Evolutionary conservation across 2,888 invertebrate species (phyloP).

Genomic region (Caenorhabditis becei): DNA sequence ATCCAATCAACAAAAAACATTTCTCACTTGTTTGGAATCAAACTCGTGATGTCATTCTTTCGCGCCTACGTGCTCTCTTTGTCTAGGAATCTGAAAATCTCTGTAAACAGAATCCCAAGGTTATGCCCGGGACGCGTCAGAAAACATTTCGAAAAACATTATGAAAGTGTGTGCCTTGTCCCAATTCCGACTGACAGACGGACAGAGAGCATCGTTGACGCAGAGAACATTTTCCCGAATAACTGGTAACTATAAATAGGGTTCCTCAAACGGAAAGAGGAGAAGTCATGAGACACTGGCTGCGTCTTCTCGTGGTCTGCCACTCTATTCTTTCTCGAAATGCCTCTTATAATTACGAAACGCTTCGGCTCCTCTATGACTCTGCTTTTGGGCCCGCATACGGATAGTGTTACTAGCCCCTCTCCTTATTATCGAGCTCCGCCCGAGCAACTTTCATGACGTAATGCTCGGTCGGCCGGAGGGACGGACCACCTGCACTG

Average conservation of each 20-base stretch:
- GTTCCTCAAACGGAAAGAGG: constrained; percentile 10
- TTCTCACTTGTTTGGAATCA: background rate
- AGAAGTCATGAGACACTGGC: constrained; percentile 7
- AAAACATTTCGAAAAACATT: background rate
- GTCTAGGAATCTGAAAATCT: background rate
- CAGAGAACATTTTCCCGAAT: too few relatives aligned
- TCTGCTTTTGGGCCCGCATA: background rate
- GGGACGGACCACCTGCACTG: constrained; percentile 5
- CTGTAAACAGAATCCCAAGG: background rate
- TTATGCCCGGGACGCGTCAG: background rate
- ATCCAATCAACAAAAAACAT: constrained; percentile 3
- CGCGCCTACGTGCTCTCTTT: constrained; percentile 4
- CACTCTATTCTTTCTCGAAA: constrained; percentile 10
- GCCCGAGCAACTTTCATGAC: background rate
- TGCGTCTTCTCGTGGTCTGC: background rate
- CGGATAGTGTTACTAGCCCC: constrained; percentile 7
- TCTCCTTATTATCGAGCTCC: too few relatives aligned
- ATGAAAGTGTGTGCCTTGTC: background rate
- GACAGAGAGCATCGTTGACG: too few relatives aligned
- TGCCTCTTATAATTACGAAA: constrained; percentile 18
- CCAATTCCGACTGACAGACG: too few relatives aligned
- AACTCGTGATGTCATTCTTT: constrained; percentile 1
- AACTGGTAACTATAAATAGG: constrained; percentile 4
- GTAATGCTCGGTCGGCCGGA: background rate
- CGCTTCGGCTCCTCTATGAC: constrained; percentile 6